These are phyloP conservation scores for Caretta caretta DNA, from an alignment of 2,113 vertebrate genomes.

Conservation along the genomic window DNA sequence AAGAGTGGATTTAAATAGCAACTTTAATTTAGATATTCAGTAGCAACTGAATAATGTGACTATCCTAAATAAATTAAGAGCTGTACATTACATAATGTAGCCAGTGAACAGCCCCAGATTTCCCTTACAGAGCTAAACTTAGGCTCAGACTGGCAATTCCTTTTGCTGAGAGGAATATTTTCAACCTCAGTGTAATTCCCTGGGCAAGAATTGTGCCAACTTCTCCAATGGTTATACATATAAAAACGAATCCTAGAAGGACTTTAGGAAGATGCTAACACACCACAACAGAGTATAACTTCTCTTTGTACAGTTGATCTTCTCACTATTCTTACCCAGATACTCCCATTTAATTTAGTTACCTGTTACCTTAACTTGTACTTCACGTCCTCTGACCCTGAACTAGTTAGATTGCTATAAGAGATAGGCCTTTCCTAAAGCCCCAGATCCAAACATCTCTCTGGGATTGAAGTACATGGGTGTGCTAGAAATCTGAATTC, in stretches of 20 bases:
- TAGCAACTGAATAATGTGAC: background rate
- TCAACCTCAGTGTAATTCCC: background rate
- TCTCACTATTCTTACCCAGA: background rate
- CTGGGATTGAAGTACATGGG: background rate
- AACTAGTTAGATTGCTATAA: background rate
- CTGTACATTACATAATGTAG: background rate
- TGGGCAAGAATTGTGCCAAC: background rate
- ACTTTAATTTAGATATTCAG: background rate
- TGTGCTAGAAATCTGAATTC: background rate
- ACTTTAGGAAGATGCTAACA: background rate
- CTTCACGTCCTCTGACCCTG: background rate
- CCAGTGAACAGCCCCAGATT: background rate
- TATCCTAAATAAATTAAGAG: background rate
- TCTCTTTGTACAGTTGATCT: background rate
- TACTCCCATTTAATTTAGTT: background rate
- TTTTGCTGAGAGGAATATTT: background rate
- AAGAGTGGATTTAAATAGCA: background rate
- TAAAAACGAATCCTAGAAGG: background rate
- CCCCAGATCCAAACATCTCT: background rate
- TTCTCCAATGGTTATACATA: background rate
- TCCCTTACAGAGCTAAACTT: background rate
- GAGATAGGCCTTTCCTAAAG: background rate
- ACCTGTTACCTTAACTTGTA: background rate
- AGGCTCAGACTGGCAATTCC: fast-evolving
- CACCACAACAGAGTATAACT: background rate